phyloP scores from a whole-genome alignment of 37 sponge, comb jelly and placozoan genomes.

The Chondrosia reniformis region DNA sequence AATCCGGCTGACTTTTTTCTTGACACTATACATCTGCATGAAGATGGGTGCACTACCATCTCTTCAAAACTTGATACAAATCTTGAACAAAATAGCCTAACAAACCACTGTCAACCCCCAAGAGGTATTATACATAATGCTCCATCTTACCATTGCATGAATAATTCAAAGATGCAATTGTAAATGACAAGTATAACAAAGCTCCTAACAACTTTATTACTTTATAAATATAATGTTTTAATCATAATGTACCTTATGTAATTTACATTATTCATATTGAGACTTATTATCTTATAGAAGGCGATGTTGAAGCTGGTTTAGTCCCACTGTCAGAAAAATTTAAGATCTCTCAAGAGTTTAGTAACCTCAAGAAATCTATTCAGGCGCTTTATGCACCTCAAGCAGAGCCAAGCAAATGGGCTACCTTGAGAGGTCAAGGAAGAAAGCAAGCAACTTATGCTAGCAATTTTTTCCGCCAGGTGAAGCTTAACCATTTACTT shows the following conservation, averaged over 20 bases:
- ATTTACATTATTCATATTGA: too few relatives aligned
- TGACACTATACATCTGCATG: background rate
- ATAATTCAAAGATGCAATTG: too few relatives aligned
- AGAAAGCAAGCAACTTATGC: conserved; percentile 16
- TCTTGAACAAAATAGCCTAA: too few relatives aligned
- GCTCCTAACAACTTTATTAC: too few relatives aligned
- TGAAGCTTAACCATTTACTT: background rate
- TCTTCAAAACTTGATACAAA: too few relatives aligned
- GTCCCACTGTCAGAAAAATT: background rate
- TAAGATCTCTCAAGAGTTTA: background rate
- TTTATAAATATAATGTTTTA: too few relatives aligned
- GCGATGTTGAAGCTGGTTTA: background rate
- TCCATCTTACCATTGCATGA: too few relatives aligned
- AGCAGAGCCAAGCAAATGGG: background rate
- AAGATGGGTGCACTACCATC: background rate
- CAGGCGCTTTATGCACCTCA: background rate
- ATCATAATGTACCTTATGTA: too few relatives aligned
- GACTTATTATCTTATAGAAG: too few relatives aligned
- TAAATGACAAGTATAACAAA: too few relatives aligned
- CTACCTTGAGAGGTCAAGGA: background rate
- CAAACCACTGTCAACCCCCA: too few relatives aligned
- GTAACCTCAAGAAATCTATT: background rate
- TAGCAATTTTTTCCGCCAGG: conserved; percentile 55
- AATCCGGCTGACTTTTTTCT: conserved; percentile 34
- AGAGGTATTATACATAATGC: too few relatives aligned